phyloP scores from a whole-genome alignment of 2,888 invertebrate genomes.

The Meteorus colon region DNA sequence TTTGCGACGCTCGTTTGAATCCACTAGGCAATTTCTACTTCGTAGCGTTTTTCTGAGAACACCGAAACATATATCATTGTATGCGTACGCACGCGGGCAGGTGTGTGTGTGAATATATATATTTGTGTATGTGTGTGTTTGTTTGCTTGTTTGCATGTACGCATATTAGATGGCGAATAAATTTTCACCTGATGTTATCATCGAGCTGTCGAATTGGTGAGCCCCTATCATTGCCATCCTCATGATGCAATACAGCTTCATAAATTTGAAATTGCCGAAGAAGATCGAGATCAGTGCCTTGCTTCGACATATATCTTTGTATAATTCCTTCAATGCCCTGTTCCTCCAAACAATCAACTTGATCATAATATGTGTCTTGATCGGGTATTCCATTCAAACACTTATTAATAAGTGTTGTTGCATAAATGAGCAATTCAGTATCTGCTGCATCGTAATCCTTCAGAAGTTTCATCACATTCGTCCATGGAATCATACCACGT shows the following conservation, averaged over 20 bases:
- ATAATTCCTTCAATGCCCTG: constrained; percentile 93
- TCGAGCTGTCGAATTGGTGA: constrained; percentile 78
- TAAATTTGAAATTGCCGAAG: constrained; percentile 95
- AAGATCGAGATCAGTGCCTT: constrained; percentile 93
- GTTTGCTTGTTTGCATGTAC: no score
- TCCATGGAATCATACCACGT: constrained; percentile 77
- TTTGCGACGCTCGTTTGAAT: constrained; percentile 83
- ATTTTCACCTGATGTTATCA: constrained; percentile 75
- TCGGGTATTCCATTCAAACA: constrained; percentile 94
- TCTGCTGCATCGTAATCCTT: constrained; percentile 97
- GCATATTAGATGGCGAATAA: background rate
- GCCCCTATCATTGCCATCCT: constrained; percentile 85
- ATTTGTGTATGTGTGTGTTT: no score
- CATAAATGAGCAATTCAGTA: constrained; percentile 95
- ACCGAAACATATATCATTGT: constrained; percentile 23
- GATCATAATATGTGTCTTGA: constrained; percentile 97
- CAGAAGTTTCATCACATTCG: constrained; percentile 83
- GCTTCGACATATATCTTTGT: constrained; percentile 91
- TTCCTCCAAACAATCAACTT: constrained; percentile 95
- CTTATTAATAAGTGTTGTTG: constrained; percentile 96
- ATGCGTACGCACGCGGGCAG: no score
- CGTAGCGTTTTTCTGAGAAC: constrained; percentile 82
- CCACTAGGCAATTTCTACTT: constrained; percentile 78
- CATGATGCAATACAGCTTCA: constrained; percentile 92
- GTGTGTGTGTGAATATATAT: no score